phyloP scores from a whole-genome alignment of 2,113 vertebrate species.

The Catharus minimus region DNA sequence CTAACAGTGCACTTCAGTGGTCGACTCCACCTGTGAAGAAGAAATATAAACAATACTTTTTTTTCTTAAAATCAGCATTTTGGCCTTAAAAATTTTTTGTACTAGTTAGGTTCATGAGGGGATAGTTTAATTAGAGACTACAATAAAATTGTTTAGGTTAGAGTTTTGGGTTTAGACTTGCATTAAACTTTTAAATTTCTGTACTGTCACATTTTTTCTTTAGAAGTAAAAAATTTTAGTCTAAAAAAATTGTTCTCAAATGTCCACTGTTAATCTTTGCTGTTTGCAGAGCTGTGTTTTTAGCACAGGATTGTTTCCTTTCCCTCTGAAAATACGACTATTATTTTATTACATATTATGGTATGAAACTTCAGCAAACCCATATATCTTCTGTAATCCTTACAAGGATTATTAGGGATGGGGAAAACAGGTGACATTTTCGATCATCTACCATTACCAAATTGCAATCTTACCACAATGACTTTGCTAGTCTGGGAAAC shows the following conservation, averaged over 20 bases:
- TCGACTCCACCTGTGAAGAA: background rate
- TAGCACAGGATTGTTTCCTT: background rate
- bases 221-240: background rate
- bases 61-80: background rate
- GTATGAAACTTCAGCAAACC: background rate
- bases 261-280: background rate
- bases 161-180: background rate
- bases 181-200: background rate
- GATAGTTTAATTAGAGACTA: background rate
- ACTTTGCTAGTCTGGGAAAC: background rate
- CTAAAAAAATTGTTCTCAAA: background rate
- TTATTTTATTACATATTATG: background rate
- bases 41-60: background rate
- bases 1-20: background rate
- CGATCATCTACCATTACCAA: background rate
- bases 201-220: background rate
- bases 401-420: background rate
- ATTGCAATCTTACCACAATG: background rate
- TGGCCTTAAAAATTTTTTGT: background rate
- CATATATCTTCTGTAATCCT: background rate
- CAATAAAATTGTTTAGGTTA: background rate
- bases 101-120: background rate
- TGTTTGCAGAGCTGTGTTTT: background rate
- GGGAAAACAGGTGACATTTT: background rate
- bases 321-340: background rate